These are phyloP conservation scores for Naja naja DNA, from an alignment of 2,113 vertebrate species.

Conservation along the genomic window DNA sequence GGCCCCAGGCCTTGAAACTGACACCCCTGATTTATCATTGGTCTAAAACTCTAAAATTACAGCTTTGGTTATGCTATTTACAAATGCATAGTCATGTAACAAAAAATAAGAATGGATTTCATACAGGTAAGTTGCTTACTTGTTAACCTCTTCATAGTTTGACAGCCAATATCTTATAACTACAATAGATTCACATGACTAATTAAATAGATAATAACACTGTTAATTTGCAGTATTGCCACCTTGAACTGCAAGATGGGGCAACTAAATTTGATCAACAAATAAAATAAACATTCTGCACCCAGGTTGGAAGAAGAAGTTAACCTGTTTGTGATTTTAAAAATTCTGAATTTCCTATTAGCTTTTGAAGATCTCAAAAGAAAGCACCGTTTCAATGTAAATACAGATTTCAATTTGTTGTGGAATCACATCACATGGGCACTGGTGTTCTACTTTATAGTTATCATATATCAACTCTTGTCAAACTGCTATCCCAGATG, in stretches of 20 bases:
- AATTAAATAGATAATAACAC: not conserved
- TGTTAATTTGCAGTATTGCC: not conserved
- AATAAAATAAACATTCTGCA: not conserved
- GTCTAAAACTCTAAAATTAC: not conserved
- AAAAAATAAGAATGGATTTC: not conserved
- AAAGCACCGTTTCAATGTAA: not conserved
- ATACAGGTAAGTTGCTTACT: not conserved
- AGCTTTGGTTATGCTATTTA: not conserved
- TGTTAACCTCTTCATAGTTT: not conserved
- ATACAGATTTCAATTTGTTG: not conserved
- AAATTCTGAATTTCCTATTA: not conserved
- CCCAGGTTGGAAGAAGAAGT: not conserved
- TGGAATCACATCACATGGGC: not conserved
- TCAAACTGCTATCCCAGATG: not conserved
- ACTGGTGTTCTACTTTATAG: not conserved
- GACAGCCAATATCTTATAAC: not conserved
- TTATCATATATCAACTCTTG: not conserved
- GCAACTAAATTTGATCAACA: too few relatives aligned
- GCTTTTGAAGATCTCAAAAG: not conserved
- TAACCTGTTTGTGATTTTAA: not conserved
- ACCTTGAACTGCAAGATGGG: too few relatives aligned
- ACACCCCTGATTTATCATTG: not conserved
- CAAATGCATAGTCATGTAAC: not conserved
- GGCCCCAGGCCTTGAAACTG: too few relatives aligned
- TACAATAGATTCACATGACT: not conserved